Evolutionary conservation across 2,888 invertebrate genomes (phyloP).

Genomic region (Drosophila neonasuta): DNA sequence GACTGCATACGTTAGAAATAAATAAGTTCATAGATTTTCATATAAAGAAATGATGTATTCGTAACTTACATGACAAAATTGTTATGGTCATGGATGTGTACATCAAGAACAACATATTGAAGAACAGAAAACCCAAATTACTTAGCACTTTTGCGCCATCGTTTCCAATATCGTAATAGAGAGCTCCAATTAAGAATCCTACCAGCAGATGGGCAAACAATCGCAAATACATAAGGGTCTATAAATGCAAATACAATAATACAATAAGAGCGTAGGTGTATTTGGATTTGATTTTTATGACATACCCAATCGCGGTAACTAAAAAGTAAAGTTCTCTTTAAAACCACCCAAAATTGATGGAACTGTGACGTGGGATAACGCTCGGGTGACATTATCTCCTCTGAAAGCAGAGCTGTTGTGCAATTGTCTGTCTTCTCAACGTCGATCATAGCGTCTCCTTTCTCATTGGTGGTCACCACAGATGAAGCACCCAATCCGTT

Average conservation of each 20-base stretch:
- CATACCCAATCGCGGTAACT: conserved; percentile 94
- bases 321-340: conserved; percentile 92
- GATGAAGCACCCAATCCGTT: conserved; percentile 34
- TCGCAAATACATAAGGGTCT: conserved; percentile 97
- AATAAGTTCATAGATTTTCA: not conserved
- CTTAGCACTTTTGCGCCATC: conserved; percentile 97
- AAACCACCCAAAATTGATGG: conserved; percentile 93
- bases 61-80: conserved; percentile 94
- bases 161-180: conserved; percentile 97
- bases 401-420: conserved; percentile 87
- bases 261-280: conserved; percentile 7
- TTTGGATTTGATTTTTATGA: conserved; percentile 9
- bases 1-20: conserved; percentile 84
- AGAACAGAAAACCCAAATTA: conserved; percentile 98
- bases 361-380: conserved; percentile 92
- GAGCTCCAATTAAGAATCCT: conserved; percentile 95
- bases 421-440: conserved; percentile 87
- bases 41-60: not conserved
- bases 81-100: conserved; percentile 99
- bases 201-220: conserved; percentile 96
- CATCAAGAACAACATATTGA: conserved; percentile 99
- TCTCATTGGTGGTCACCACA: conserved; percentile 75
- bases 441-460: conserved; percentile 81
- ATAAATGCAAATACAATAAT: not conserved
- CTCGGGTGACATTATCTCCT: conserved; percentile 85